phyloP scores from a whole-genome alignment of 2,113 vertebrate genomes.

The Ceyx margarethae region DNA sequence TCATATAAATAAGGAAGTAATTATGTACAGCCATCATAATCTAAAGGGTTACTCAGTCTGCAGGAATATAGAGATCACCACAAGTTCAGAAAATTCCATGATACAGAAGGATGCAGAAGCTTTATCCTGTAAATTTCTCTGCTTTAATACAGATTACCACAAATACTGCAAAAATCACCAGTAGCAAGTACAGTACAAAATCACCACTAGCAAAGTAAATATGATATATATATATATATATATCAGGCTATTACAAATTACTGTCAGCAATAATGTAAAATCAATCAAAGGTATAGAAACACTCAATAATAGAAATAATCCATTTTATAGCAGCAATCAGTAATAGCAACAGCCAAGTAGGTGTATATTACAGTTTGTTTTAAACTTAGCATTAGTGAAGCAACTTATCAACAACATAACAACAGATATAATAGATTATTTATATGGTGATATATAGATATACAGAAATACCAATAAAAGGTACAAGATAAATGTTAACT shows the following conservation, averaged over 20 bases:
- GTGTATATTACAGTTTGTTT: neutral
- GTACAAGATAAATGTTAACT: neutral
- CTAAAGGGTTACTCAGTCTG: neutral
- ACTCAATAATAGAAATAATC: neutral
- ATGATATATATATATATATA: neutral
- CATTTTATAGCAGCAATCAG: neutral
- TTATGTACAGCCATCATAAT: neutral
- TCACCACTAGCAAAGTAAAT: neutral
- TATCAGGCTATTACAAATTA: neutral
- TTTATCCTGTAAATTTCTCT: neutral
- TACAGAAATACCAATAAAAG: neutral
- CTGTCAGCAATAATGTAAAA: neutral
- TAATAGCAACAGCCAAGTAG: neutral
- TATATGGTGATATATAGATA: neutral
- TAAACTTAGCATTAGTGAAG: neutral
- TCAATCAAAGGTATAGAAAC: neutral
- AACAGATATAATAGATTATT: neutral
- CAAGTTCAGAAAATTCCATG: rapidly evolving
- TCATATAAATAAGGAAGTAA: neutral
- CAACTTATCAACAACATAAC: neutral
- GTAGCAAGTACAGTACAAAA: neutral
- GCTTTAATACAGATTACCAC: neutral
- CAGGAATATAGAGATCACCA: neutral
- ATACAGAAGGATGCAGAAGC: neutral
- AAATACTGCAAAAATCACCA: neutral